Conservation (phyloP, 2,888 invertebrate genomes). For the Coenonympha arcania region DNA sequence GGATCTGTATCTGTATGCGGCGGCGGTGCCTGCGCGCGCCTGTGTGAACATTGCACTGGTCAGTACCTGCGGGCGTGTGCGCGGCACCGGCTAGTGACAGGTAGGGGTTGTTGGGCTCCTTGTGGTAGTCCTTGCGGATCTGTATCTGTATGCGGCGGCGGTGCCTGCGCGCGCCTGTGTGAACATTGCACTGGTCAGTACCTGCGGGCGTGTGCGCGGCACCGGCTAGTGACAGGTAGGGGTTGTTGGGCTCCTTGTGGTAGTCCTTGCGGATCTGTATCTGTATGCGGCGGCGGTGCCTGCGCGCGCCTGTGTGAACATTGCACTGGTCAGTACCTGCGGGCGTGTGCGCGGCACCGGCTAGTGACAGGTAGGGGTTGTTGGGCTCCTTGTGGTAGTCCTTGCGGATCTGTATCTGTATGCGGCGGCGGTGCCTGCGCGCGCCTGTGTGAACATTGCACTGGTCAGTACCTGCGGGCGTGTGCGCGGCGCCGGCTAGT, state of each 20-base stretch:
- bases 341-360: slow-evolving; percentile 74
- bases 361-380: slow-evolving; percentile 20
- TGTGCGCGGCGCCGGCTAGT: not conserved
- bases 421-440: slow-evolving; percentile 43
- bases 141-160: slow-evolving; percentile 61
- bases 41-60: no score
- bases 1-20: slow-evolving; percentile 64
- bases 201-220: slow-evolving; percentile 78
- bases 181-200: no score
- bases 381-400: slow-evolving; percentile 58
- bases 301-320: slow-evolving; percentile 73
- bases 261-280: slow-evolving; percentile 67
- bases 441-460: slow-evolving; percentile 78
- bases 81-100: slow-evolving; percentile 41
- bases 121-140: slow-evolving; percentile 64
- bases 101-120: slow-evolving; percentile 37
- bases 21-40: slow-evolving; percentile 56
- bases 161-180: slow-evolving; percentile 68
- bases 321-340: no score
- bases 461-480: slow-evolving; percentile 24
- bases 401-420: slow-evolving; percentile 65
- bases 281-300: slow-evolving; percentile 50
- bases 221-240: slow-evolving; percentile 16
- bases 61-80: no score
- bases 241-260: slow-evolving; percentile 45